Base-by-base conservation (phyloP, 2,888 invertebrate genomes). In the Microdon myrmicae region DNA sequence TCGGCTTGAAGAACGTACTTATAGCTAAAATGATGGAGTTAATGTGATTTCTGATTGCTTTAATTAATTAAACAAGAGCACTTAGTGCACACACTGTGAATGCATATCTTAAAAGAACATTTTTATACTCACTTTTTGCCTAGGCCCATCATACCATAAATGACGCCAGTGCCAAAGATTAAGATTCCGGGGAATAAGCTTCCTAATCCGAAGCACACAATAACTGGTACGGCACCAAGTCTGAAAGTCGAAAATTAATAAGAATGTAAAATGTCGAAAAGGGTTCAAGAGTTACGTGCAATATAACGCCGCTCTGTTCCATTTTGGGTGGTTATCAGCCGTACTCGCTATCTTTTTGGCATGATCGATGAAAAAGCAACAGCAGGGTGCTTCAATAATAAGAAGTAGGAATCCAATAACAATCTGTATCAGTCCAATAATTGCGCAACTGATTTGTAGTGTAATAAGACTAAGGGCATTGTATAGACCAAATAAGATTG, bases 281-380 rank as follows among this genome's bases (percentile, higher is more conserved):
- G 17, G 10, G 9, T 28, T 12, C 17, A 29, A 10, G 5, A 86
- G 90, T 88, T 83, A 96, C 96, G 85, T 81, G 73, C 91, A 85
- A 82, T 96, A 97, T 39, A 87, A 82, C 3, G 86, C 86, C 7
- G 94, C 95, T 81, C 94, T 90, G 75, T 94, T 90, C 91, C 92
- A 96, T 75, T 92, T 87, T 0, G 96, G 94, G 69, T 92, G 85
- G 45, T 83, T 82, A 72, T 96, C 95, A 44, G 92, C 87, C 82
- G 87, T 89, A 73, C 89, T 88, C 55, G 93, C 91, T 45, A 96
- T 82, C 61, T 86, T 86, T 81, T 94, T 92, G 49, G 97, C 94
- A 82, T 92, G 92, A 76, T 96, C 97, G 68, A 98, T 86, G 82
- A 96, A 98, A 82, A 94, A 86, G 81, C 96, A 98, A 82, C 96